Evolutionary conservation across 1,140 invertebrate species (phyloP), one percentile per base, ranked within the genome.

Genomic region (Cotesia chilonis): DNA sequence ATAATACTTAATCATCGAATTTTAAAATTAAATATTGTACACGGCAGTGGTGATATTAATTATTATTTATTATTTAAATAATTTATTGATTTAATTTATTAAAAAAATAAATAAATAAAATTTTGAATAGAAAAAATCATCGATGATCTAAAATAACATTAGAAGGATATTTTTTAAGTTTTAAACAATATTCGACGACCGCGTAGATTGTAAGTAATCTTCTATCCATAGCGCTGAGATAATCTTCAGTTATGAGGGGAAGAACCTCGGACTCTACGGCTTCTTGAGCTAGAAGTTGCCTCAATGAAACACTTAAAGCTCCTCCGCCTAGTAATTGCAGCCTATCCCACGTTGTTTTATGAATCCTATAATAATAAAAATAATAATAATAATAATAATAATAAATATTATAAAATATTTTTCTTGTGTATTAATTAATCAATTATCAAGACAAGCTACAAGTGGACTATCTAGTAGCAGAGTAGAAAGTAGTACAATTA

Each of bases 191-290:
- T 84, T 94, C 90, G 68, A 95, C 88, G 66, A 92, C 89, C 1
- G 92, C 90, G 82, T 92, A 92, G 70, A 95, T 86, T 69, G 91
- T 90, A 60, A 91, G 81, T 52, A 97, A 80, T 83, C 95, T 87
- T 76, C 94, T 84, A 80, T 96, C 93, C n/a, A 97, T 87, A 17
- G 95, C 94, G 79, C 87, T 85, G 59, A 93, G 91, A 84, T 97
- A 94, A 17, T 89, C 87, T n/a, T 90, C 85, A 4, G 91, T 92
- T 14, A 96, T 88, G 4, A 96, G 82, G 57, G 92, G 91, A 57
- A 70, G 75, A 70, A 86, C 80, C 61, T 79, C 72, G 1, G 83
- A 90, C 84, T 36, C 90, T 78, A 64, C 87, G 79, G 80, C 88
- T 87, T 89, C 81, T 87, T 86, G 59, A 74, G 71, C 78, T 79